Percentiles rank a stretch among this genome's conserved stretches.
Conservation (phyloP, 2,797 vertebrate genomes). For the Trachurus trachurus region DNA sequence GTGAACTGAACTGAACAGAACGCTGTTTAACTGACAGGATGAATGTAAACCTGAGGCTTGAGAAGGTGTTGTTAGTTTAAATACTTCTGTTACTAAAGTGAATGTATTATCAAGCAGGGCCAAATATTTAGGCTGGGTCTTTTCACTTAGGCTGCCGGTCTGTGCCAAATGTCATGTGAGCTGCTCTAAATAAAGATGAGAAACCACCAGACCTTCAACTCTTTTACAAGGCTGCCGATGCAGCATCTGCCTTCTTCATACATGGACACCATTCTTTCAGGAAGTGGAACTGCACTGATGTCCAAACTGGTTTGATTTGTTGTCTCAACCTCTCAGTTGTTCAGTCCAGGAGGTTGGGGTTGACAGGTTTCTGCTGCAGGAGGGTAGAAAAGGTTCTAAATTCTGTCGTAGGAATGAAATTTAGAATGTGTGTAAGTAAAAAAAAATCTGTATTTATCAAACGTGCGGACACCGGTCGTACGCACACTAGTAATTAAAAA, state of each 20-base stretch:
- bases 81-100: constrained; percentile 43
- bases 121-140: neutral
- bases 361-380: constrained; percentile 14
- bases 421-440: too few relatives aligned
- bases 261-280: constrained; percentile 22
- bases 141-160: constrained; percentile 27
- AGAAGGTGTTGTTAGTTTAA: constrained; percentile 14
- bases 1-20: constrained; percentile 8
- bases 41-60: constrained; percentile 65
- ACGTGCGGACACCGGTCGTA: too few relatives aligned
- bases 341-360: neutral
- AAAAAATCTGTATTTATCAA: too few relatives aligned
- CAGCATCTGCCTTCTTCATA: constrained; percentile 25
- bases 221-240: constrained; percentile 7
- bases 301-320: neutral
- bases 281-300: neutral
- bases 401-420: too few relatives aligned
- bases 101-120: constrained; percentile 61
- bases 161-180: constrained; percentile 50
- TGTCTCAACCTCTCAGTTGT: constrained; percentile 12
- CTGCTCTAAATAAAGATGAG: constrained; percentile 40
- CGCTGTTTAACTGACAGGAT: constrained; percentile 58
- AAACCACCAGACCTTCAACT: constrained; percentile 15
- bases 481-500: too few relatives aligned
- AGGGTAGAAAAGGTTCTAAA: too few relatives aligned